Evolutionary conservation across 2,797 vertebrate genomes (phyloP).

Genomic region (Sebastes paucispinis): DNA sequence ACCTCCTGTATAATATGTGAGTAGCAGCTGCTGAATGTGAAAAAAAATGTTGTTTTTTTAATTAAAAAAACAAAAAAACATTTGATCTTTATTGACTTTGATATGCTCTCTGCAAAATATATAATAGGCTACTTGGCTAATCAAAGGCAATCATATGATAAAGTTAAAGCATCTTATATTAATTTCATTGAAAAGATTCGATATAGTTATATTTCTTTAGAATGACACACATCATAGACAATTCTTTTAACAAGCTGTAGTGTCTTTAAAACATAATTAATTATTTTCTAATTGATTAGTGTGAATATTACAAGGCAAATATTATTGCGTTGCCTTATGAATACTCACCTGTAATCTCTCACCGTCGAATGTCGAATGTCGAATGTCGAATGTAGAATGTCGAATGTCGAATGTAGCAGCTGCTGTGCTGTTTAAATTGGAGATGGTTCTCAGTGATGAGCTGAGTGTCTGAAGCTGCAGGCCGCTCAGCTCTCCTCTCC

Average conservation of each 20-base stretch:
- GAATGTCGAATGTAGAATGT: not conserved
- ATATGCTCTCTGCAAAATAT: not conserved
- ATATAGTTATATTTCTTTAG: not conserved
- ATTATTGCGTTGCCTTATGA: not conserved
- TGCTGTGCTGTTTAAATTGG: slow-evolving; percentile 20
- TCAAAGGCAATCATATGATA: not conserved
- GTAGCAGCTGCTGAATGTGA: too few relatives aligned
- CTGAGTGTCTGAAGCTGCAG: slow-evolving; percentile 66
- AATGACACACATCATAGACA: not conserved
- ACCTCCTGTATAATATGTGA: too few relatives aligned
- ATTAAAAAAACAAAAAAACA: too few relatives aligned
- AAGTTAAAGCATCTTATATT: not conserved
- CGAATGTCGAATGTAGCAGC: not conserved
- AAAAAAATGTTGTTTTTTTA: too few relatives aligned
- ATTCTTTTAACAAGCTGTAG: not conserved
- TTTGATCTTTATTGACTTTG: not conserved
- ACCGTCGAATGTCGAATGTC: not conserved
- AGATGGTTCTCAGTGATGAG: slow-evolving; percentile 78
- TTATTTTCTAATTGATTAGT: not conserved
- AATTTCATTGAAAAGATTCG: not conserved
- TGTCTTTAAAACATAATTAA: not conserved
- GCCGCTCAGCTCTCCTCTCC: slow-evolving; percentile 10
- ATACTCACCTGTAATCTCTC: slow-evolving; percentile 7
- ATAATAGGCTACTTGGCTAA: not conserved
- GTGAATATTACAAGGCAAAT: not conserved